A percentile compares a stretch with the other conserved stretches of the same genome.
These are phyloP conservation scores for Coelinius sp. DNA, from an alignment of 2,888 invertebrate genomes.

Conservation along the genomic window DNA sequence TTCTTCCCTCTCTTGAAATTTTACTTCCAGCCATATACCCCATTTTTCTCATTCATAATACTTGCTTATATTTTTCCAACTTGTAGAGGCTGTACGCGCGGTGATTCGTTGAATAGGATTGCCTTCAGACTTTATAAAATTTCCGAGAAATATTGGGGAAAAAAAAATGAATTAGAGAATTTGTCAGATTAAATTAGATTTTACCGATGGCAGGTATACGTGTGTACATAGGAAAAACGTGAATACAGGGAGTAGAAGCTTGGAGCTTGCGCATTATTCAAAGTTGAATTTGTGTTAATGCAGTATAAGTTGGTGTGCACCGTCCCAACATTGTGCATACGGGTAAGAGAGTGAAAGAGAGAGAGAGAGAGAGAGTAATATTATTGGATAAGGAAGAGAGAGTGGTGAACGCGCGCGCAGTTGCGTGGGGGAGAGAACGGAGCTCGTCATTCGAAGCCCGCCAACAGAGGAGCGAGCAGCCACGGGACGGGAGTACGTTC, in stretches of 20 bases:
- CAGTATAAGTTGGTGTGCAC: not conserved
- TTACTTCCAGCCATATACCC: not conserved
- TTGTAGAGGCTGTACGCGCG: no score
- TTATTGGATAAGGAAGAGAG: conserved; percentile 29
- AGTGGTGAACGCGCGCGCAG: conserved; percentile 43
- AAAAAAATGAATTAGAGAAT: no score
- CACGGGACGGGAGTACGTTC: conserved; percentile 62
- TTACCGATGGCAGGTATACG: no score
- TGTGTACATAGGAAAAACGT: no score
- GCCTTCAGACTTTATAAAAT: no score
- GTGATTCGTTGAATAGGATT: no score
- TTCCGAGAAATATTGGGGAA: no score
- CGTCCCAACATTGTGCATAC: conserved; percentile 7
- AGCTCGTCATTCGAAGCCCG: conserved; percentile 69
- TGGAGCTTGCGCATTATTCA: conserved; percentile 45
- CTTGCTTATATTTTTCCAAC: no score
- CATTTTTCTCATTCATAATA: not conserved
- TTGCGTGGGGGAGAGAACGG: conserved; percentile 61
- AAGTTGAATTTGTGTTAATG: conserved; percentile 22
- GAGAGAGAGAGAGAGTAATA: conserved; percentile 27
- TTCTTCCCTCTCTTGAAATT: conserved; percentile 14
- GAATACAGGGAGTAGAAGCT: conserved; percentile 36
- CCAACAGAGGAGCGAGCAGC: conserved; percentile 70
- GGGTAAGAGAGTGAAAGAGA: conserved; percentile 13
- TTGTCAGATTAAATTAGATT: no score